phyloP scores from a whole-genome alignment of 2,888 invertebrate genomes.

The Lypha dubia region DNA sequence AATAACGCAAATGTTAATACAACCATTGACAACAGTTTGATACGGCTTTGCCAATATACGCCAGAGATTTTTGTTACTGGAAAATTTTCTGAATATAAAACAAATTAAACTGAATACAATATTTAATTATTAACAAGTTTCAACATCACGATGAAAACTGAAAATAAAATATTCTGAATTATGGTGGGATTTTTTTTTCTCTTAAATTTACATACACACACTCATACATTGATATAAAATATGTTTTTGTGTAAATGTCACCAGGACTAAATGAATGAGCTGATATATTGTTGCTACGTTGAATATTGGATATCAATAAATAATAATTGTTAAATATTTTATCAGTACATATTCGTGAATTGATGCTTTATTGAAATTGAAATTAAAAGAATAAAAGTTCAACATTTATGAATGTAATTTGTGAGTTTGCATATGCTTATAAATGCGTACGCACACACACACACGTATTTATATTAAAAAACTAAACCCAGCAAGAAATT shows the following conservation, averaged over 20 bases:
- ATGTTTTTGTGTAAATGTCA: slow-evolving; percentile 3
- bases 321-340: slow-evolving; percentile 59
- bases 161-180: not conserved
- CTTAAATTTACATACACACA: too few relatives aligned
- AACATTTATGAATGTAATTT: slow-evolving; percentile 22
- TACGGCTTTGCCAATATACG: slow-evolving; percentile 49
- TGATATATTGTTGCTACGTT: not conserved
- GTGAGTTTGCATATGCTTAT: not conserved
- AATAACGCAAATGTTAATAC: slow-evolving; percentile 52
- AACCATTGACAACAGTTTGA: slow-evolving; percentile 64
- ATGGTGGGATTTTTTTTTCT: not conserved
- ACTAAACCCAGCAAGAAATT: not conserved
- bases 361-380: slow-evolving; percentile 53
- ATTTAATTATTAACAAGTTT: slow-evolving; percentile 50
- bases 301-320: slow-evolving; percentile 52
- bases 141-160: too few relatives aligned
- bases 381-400: slow-evolving; percentile 25
- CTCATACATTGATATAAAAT: not conserved
- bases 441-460: not conserved
- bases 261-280: not conserved
- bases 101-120: slow-evolving; percentile 12
- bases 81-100: slow-evolving; percentile 19
- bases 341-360: slow-evolving; percentile 43
- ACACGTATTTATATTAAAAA: too few relatives aligned
- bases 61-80: slow-evolving; percentile 20